phyloP scores from a whole-genome alignment of 2,113 vertebrate genomes.

The Chascanopsetta lugubris region DNA sequence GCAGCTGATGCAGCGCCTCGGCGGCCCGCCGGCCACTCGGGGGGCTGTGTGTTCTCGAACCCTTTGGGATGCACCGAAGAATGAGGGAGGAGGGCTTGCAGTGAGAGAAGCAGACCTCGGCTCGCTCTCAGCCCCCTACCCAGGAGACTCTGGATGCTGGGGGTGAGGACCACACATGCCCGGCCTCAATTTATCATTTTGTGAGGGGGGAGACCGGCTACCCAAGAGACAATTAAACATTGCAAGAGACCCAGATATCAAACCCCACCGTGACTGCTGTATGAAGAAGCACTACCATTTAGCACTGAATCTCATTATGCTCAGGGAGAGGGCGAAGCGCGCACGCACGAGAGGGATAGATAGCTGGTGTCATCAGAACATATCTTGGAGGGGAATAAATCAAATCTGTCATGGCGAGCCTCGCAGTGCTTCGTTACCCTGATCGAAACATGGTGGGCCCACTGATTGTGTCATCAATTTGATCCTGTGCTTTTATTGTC shows the following conservation, averaged over 20 bases:
- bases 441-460: slow-evolving; percentile 67
- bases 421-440: slow-evolving; percentile 66
- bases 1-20: slow-evolving; percentile 71
- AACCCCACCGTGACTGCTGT: slow-evolving; percentile 68
- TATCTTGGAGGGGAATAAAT: slow-evolving; percentile 76
- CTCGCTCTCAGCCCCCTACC: slow-evolving; percentile 67
- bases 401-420: slow-evolving; percentile 68
- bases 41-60: slow-evolving; percentile 62
- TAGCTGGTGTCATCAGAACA: slow-evolving; percentile 75
- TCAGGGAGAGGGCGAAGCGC: slow-evolving; percentile 41
- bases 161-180: slow-evolving; percentile 81
- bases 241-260: slow-evolving; percentile 82
- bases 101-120: slow-evolving; percentile 66
- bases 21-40: slow-evolving; percentile 45
- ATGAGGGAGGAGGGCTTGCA: slow-evolving; percentile 65
- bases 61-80: slow-evolving; percentile 67
- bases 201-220: slow-evolving; percentile 68
- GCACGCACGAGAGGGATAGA: slow-evolving; percentile 53
- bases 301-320: slow-evolving; percentile 77
- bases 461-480: slow-evolving; percentile 78
- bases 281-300: slow-evolving; percentile 73
- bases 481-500: slow-evolving; percentile 80
- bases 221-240: slow-evolving; percentile 80
- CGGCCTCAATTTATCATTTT: slow-evolving; percentile 82
- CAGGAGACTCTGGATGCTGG: slow-evolving; percentile 70